Percentiles rank a stretch among this genome's conserved stretches.
phyloP scores from a whole-genome alignment of 2,113 vertebrate genomes.

The Neogobius melanostomus region DNA sequence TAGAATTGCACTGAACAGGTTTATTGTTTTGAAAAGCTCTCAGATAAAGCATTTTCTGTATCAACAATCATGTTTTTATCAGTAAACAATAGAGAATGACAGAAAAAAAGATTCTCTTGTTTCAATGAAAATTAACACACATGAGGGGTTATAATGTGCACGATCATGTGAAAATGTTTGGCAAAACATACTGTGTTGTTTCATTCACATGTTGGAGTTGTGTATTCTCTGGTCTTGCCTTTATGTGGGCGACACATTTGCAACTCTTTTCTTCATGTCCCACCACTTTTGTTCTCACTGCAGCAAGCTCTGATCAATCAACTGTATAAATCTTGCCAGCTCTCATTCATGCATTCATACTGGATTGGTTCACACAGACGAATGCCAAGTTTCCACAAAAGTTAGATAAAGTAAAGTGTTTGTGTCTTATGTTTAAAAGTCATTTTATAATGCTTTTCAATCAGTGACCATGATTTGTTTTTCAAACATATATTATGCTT shows the following conservation, averaged over 20 bases:
- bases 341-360: no score
- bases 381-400: no score
- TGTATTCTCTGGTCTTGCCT: background rate
- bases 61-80: background rate
- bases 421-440: background rate
- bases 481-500: background rate
- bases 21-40: background rate
- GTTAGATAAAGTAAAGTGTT: background rate
- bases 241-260: background rate
- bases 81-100: background rate
- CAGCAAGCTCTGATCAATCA: no score
- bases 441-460: no score
- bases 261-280: no score
- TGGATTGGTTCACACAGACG: no score
- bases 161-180: background rate
- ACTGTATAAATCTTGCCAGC: no score
- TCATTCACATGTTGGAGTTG: background rate
- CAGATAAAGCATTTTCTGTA: background rate
- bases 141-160: background rate
- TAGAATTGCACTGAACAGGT: background rate
- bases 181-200: background rate
- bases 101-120: slow-evolving; percentile 3
- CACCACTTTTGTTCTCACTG: no score
- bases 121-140: slow-evolving; percentile 12
- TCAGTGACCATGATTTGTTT: background rate